These are phyloP conservation scores for Ctenodactylus gundi DNA, from an alignment of 2,113 vertebrate species.

Conservation along the genomic window DNA sequence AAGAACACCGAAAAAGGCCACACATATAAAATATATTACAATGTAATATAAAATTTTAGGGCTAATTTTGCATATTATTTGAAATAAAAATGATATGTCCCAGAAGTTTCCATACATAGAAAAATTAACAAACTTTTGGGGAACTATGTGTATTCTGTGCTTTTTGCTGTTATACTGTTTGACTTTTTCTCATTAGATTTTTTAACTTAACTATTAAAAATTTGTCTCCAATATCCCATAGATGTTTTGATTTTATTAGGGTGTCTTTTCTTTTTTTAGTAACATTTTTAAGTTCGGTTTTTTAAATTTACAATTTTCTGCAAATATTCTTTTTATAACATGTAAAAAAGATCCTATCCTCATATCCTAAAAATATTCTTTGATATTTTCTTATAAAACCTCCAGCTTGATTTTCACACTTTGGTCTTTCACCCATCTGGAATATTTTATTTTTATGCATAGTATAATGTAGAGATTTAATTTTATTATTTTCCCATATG, in stretches of 20 bases:
- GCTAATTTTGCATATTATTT: too few relatives aligned
- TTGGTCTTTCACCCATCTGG: slow-evolving; percentile 40
- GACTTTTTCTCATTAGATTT: background rate
- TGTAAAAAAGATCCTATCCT: background rate
- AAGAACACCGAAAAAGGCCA: too few relatives aligned
- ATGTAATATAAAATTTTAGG: too few relatives aligned
- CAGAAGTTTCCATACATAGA: too few relatives aligned
- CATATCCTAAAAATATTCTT: slow-evolving; percentile 23
- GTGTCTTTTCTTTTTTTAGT: background rate
- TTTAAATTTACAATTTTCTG: background rate
- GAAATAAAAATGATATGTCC: too few relatives aligned
- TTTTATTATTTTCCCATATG: slow-evolving; percentile 19
- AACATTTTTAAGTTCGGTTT: slow-evolving; percentile 1
- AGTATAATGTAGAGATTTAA: slow-evolving; percentile 8
- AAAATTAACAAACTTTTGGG: too few relatives aligned
- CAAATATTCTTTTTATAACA: background rate
- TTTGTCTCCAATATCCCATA: background rate
- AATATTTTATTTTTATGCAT: slow-evolving; percentile 38
- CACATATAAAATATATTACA: too few relatives aligned
- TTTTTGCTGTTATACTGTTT: background rate
- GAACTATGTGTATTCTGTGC: too few relatives aligned
- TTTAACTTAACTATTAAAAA: background rate
- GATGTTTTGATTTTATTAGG: background rate
- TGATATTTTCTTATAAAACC: background rate
- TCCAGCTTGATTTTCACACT: slow-evolving; percentile 19